These are phyloP conservation scores for Anorthoa munda DNA, from an alignment of 2,888 invertebrate species.

Conservation along the genomic window DNA sequence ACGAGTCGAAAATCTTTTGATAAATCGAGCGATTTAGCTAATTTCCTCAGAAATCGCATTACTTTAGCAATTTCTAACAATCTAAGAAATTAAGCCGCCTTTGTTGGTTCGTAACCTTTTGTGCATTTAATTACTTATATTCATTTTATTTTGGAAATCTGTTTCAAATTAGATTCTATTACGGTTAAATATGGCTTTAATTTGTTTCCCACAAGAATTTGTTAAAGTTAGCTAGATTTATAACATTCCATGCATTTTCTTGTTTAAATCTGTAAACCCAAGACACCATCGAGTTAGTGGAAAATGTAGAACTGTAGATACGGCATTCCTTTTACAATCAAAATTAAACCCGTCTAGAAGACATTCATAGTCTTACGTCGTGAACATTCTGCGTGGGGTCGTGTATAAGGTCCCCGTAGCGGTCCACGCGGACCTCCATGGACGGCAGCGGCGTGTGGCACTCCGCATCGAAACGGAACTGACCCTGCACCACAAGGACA, in stretches of 20 bases:
- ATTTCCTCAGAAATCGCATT: conserved; percentile 62
- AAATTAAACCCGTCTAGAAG: conserved; percentile 48
- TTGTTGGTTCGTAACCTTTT: conserved; percentile 71
- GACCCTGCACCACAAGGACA: conserved; percentile 92
- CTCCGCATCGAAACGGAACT: conserved; percentile 97
- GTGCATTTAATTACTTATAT: conserved; percentile 68
- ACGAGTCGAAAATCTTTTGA: conserved; percentile 66
- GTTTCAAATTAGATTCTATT: conserved; percentile 38
- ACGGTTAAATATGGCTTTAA: conserved; percentile 15
- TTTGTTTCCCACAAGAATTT: conserved; percentile 20
- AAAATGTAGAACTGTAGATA: conserved; percentile 46
- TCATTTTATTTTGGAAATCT: conserved; percentile 45
- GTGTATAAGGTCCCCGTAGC: conserved; percentile 87
- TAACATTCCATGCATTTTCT: conserved; percentile 53
- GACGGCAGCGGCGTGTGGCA: conserved; percentile 94
- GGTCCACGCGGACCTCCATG: conserved; percentile 93
- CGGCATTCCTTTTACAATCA: conserved; percentile 50
- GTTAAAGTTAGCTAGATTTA: conserved; percentile 29
- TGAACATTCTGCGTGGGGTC: conserved; percentile 89
- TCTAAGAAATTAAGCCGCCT: conserved; percentile 72
- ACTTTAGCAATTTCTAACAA: conserved; percentile 72
- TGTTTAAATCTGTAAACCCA: conserved; percentile 61
- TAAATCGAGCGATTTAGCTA: conserved; percentile 65
- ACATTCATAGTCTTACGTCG: conserved; percentile 89
- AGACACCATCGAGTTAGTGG: conserved; percentile 71